Evolutionary conservation across 2,888 invertebrate species (phyloP), one percentile per base, ranked within the genome.

Genomic region (Sphaerophoria taeniata): DNA sequence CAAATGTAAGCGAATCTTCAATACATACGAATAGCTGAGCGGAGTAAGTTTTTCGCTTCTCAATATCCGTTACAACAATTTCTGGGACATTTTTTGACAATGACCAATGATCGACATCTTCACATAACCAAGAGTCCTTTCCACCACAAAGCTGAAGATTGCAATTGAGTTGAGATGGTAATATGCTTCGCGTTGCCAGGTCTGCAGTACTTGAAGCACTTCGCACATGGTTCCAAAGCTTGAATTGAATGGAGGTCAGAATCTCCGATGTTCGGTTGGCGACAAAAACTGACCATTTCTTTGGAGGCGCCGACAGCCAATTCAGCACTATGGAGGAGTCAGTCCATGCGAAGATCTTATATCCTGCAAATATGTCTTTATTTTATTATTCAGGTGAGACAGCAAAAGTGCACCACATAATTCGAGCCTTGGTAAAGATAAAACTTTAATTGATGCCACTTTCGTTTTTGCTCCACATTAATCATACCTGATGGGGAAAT

Each of bases 291-390:
- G 58, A 60, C 39, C 58, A 60, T 16, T 60, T 60, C 11, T 60
- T 60, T 4, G 58, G 58, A 60, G 58, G 58, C 1, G 58, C 39
- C 6, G 58, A 60, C 5, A 60, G 36, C 58, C 58, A 60, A 39
- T 60, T 16, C 7, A 60, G 16, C 24, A 60, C 58, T 16, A 60
- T 60, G n/a, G 39, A 60, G 9, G 39, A 60, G 9, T 56, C 56
- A 11, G 36, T 56, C 56, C 56, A 56, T 3, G 56, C 36, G 9
- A 56, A 56, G 4, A 4, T 39, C 7, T 36, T 39, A 16, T 16
- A 39, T 39, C 58, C 58, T 60, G 36, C 12, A 60, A 39, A 60
- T 16, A 60, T 6, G 16, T 0, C 24, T 60, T 39, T 11, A 60
- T 60, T 60, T 60, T 60, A 2, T 60, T 60, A 11, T 16, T 24